Base-by-base conservation (phyloP, 2,888 invertebrate species). In the Monopis laevigella region DNA sequence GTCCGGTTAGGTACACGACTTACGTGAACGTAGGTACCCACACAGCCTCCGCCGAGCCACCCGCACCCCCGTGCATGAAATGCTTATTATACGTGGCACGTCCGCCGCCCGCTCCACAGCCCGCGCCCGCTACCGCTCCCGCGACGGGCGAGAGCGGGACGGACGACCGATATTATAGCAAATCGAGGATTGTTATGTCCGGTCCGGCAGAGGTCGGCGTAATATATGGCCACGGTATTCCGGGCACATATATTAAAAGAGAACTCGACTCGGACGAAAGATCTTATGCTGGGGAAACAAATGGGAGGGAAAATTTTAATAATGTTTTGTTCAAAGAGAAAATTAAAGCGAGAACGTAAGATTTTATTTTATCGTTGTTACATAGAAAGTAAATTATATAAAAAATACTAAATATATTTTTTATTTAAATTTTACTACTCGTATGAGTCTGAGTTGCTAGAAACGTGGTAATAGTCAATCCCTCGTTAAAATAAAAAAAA, bases 61-160 rank as follows among this genome's bases (percentile, higher is more conserved):
- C 66, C 68, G 59, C 68, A 55, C 69, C 81, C 48, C 77, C 75
- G 68, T 80, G 83, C 84, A 83, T 84, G 84, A 84, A 81, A 80
- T 83, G 81, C 82, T 82, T 82, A 82, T 82, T 82, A 82, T 82
- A 80, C 82, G 75, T 74, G 81, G 81, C 82, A 82, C 82, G 82
- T 81, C 68, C 58, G 54, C 70, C 65, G 71, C 74, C 72, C 67
- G 67, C 70, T 61, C 59, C 57, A 58, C 59, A 53, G 53, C 51
- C 51, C 57, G 49, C 55, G 52, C 66, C 64, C 66, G 58, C 71
- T 71, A 71, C 49, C 71, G 62, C 71, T 53, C 58, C 53, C 59
- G 45, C 27, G 4, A 16, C 28, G 39, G 14, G 32, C 36, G 26
- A 40, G 39, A 48, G 43, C 45, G 43, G 68, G 80, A 78, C 60